Conservation (phyloP, 2,888 invertebrate species). For the Microchrysa polita region DNA sequence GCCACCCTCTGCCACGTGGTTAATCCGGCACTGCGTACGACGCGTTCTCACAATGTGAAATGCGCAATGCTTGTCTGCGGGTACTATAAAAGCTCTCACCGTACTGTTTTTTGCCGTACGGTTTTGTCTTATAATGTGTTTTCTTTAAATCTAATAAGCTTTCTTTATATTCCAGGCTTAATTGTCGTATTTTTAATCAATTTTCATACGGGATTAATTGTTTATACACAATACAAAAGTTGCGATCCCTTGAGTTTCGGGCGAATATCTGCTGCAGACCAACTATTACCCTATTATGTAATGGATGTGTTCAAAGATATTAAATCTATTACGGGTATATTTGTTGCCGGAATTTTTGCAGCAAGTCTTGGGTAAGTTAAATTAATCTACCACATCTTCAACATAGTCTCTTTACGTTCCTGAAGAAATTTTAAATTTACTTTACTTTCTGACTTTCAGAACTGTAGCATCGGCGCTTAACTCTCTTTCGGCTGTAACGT, state of each 20-base stretch:
- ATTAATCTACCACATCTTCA: neutral
- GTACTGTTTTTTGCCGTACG: no score
- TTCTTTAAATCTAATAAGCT: no score
- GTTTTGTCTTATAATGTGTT: no score
- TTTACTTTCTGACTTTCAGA: slow-evolving; percentile 65
- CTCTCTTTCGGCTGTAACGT: slow-evolving; percentile 89
- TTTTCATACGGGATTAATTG: slow-evolving; percentile 86
- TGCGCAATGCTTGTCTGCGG: no score
- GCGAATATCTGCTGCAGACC: slow-evolving; percentile 77
- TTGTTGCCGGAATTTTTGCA: slow-evolving; percentile 95
- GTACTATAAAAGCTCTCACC: no score
- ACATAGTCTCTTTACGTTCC: no score
- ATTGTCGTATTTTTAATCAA: slow-evolving; percentile 85
- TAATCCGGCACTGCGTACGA: no score
- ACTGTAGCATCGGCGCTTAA: slow-evolving; percentile 96
- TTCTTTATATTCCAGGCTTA: no score
- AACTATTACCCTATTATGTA: slow-evolving; percentile 89
- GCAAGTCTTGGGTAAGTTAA: slow-evolving; percentile 87
- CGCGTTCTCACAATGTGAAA: no score
- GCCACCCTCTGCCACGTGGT: no score
- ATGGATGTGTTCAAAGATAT: slow-evolving; percentile 81
- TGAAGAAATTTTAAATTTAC: neutral
- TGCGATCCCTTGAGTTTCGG: slow-evolving; percentile 84
- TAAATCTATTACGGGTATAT: slow-evolving; percentile 87
- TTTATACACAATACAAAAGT: slow-evolving; percentile 81